phyloP scores from a whole-genome alignment of 2,888 invertebrate species.

The Ganaspis brasiliensis region DNA sequence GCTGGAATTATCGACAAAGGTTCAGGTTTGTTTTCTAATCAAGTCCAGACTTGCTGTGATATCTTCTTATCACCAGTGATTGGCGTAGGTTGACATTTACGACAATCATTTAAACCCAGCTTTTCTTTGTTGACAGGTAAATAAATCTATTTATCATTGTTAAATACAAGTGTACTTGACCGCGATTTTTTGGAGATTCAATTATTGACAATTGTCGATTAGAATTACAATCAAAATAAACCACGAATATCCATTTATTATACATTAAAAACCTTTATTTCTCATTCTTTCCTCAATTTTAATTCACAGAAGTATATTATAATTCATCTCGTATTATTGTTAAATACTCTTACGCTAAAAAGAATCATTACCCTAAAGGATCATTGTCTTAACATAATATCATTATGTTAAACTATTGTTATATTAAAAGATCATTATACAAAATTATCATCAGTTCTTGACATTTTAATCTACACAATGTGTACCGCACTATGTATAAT shows the following conservation, averaged over 20 bases:
- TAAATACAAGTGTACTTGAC: background rate
- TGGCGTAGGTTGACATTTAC: conserved; percentile 5
- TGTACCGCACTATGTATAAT: background rate
- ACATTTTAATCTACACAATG: background rate
- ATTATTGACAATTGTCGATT: too few species aligned
- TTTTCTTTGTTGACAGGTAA: conserved; percentile 33
- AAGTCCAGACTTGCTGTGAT: conserved; percentile 59
- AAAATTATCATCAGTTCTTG: conserved; percentile 27
- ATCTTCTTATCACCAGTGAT: conserved; percentile 56
- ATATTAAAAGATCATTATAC: background rate
- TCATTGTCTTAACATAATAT: too few species aligned
- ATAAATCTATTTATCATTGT: background rate
- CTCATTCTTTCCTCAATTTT: too few species aligned
- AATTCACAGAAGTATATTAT: too few species aligned
- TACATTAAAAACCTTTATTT: too few species aligned
- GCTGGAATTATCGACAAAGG: conserved; percentile 65
- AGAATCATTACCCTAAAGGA: too few species aligned
- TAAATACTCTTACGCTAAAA: too few species aligned
- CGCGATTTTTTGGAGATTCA: too few species aligned
- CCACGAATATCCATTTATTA: too few species aligned
- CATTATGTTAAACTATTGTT: too few species aligned
- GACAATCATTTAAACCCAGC: conserved; percentile 21
- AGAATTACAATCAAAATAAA: too few species aligned
- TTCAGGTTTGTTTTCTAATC: conserved; percentile 57
- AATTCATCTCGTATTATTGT: too few species aligned